Evolutionary conservation across 2,888 invertebrate species (phyloP).

Genomic region (Philonicus albiceps): DNA sequence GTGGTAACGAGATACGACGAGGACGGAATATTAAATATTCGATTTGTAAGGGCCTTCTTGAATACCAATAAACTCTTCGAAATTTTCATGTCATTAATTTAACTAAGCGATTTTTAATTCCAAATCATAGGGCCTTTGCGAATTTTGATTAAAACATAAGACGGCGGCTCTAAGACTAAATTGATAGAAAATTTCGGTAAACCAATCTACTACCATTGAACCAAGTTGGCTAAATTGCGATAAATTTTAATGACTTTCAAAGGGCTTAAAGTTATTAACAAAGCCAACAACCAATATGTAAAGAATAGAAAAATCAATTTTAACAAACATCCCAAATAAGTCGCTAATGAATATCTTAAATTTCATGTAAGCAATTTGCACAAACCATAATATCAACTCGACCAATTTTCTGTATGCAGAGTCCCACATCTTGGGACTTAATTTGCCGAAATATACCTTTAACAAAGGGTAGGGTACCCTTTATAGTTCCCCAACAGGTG

Average conservation of each 20-base stretch:
- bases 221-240: too few relatives aligned
- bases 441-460: background rate
- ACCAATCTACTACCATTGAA: too few relatives aligned
- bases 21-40: background rate
- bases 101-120: background rate
- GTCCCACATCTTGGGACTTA: background rate
- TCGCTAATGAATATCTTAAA: background rate
- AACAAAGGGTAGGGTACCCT: background rate
- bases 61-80: background rate
- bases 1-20: background rate
- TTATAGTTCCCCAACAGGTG: background rate
- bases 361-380: background rate
- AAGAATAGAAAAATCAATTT: too few relatives aligned
- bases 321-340: background rate
- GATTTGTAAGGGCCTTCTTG: background rate
- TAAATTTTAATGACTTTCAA: too few relatives aligned
- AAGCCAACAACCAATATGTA: too few relatives aligned
- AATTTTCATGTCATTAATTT: background rate
- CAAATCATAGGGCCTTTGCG: too few relatives aligned
- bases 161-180: too few relatives aligned
- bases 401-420: background rate
- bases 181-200: too few relatives aligned
- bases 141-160: too few relatives aligned
- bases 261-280: too few relatives aligned
- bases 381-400: background rate